phyloP scores from a whole-genome alignment of 2,888 invertebrate species.

The Lapara coniferarum region DNA sequence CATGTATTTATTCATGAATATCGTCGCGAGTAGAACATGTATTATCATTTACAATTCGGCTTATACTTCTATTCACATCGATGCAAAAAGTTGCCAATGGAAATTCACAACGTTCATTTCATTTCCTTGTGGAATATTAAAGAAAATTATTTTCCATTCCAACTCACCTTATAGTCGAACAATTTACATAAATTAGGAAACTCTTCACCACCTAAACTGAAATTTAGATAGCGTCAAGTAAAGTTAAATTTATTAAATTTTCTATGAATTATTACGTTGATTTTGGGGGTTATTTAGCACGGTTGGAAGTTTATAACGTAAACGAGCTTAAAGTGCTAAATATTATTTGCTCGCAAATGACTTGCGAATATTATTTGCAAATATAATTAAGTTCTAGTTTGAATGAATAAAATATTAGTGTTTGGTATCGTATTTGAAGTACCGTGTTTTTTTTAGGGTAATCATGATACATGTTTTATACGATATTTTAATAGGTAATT shows the following conservation, averaged over 20 bases:
- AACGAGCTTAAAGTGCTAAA: conserved; percentile 18
- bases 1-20: neutral
- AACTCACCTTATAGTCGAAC: conserved; percentile 57
- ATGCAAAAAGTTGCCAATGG: conserved; percentile 37
- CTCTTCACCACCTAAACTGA: conserved; percentile 60
- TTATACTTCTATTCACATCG: conserved; percentile 11
- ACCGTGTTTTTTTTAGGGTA: neutral
- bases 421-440: neutral
- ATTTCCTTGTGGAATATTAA: conserved; percentile 63
- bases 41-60: no score
- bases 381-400: conserved; percentile 19
- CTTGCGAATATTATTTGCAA: conserved; percentile 22
- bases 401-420: neutral
- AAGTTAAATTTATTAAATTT: conserved; percentile 62
- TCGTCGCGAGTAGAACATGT: neutral
- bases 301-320: conserved; percentile 32
- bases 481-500: no score
- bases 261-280: conserved; percentile 51
- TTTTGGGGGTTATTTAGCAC: conserved; percentile 48
- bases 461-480: neutral
- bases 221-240: conserved; percentile 59
- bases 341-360: conserved; percentile 22
- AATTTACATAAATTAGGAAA: conserved; percentile 75
- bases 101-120: conserved; percentile 43
- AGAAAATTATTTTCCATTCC: conserved; percentile 71